Base-by-base conservation (phyloP, 2,888 invertebrate genomes). In the Zeuzera pyrina region DNA sequence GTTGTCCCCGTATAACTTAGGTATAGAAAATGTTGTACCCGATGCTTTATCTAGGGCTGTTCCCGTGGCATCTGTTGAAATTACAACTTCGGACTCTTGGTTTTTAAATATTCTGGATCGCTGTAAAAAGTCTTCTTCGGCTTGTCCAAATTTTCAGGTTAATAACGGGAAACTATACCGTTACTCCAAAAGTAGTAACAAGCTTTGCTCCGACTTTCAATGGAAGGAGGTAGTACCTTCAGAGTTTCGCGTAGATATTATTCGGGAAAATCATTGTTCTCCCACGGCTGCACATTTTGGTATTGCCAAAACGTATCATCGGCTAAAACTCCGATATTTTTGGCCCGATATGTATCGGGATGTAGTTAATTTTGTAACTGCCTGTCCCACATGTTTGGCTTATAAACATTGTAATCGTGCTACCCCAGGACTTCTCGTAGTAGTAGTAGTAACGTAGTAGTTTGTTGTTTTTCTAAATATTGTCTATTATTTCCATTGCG, bases 281-380 rank as follows among this genome's bases (percentile, higher is more conserved):
- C 45, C 48, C 6, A 48, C 35, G 2, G 35, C 44, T 2, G 39
- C 29, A 5, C 36, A 39, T 26, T 24, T 34, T 5, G 36, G 34
- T 5, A 28, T 27, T 3, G 7, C 7, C 25, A 49, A 52, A 36
- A 53, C 51, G 0, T 45, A 47, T 15, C 40, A 33, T 30, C 33
- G 52, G 1, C 3, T 52, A 2, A 10, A 25, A 0, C 25, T 47
- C n/a, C 8, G 22, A 3, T 43, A 36, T 12, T 41, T 30, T 23
- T 43, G 43, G 36, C 43, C 39, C 11, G 30, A 26, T 1, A 44
- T 52, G 46, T 27, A 45, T 13, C 8, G 10, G 3, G 48, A 48
- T 22, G 42, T 49, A 0, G 34, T 23, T 4, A 35, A 41, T 5
- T 45, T 33, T 15, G 36, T 45, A 2, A 15, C 30, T n/a, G 8